Percentiles rank a stretch among this genome's conserved stretches.
These are phyloP conservation scores for Colletes collaris DNA, from an alignment of 2,888 invertebrate species.

Conservation along the genomic window DNA sequence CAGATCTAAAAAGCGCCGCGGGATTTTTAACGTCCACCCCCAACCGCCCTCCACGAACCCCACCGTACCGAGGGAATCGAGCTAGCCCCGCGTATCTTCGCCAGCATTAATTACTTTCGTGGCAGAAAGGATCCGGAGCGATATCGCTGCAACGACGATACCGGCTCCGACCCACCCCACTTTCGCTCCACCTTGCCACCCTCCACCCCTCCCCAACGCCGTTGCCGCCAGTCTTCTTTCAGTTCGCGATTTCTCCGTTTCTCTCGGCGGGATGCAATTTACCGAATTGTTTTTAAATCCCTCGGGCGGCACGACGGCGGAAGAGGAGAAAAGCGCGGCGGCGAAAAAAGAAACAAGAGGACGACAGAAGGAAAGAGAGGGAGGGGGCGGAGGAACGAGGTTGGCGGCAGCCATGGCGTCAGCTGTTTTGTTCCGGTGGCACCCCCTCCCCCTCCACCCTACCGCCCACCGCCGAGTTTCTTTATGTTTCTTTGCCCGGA, in stretches of 20 bases:
- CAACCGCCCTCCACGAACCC: too few species aligned
- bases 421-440: slow-evolving; percentile 80
- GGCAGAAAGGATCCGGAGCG: slow-evolving; percentile 53
- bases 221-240: slow-evolving; percentile 33
- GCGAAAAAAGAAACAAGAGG: slow-evolving; percentile 56
- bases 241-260: slow-evolving; percentile 56
- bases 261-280: slow-evolving; percentile 76
- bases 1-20: slow-evolving; percentile 55
- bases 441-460: slow-evolving; percentile 60
- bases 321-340: slow-evolving; percentile 44
- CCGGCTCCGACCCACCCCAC: slow-evolving; percentile 15
- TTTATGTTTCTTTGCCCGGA: slow-evolving; percentile 76
- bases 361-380: slow-evolving; percentile 47
- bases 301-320: slow-evolving; percentile 68
- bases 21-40: slow-evolving; percentile 47
- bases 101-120: slow-evolving; percentile 65
- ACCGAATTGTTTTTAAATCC: slow-evolving; percentile 81
- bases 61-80: slow-evolving; percentile 4
- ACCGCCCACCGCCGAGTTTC: slow-evolving; percentile 59
- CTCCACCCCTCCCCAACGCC: not conserved
- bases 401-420: slow-evolving; percentile 79
- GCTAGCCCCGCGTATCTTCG: slow-evolving; percentile 44
- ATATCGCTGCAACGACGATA: slow-evolving; percentile 55
- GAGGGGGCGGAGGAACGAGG: slow-evolving; percentile 62
- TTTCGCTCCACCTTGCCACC: not conserved